Evolutionary conservation across 2,113 vertebrate species (phyloP).

Genomic region (Syngnathus floridae): DNA sequence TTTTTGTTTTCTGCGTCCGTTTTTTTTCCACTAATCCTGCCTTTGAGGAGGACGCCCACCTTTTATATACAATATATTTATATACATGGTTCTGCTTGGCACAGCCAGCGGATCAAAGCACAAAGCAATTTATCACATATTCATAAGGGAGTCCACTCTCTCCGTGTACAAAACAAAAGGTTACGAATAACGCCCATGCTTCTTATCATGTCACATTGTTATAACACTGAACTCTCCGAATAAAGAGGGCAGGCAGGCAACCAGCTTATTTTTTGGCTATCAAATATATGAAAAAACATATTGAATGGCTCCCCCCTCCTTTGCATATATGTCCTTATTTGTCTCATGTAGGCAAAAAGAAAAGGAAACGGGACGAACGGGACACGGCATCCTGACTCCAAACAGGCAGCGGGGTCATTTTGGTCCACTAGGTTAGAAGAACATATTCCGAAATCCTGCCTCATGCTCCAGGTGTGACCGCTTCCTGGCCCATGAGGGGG

Average conservation of each 20-base stretch:
- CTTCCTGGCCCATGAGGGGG: slow-evolving; percentile 80
- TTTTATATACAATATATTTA: slow-evolving; percentile 2
- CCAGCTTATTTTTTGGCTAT: slow-evolving; percentile 7
- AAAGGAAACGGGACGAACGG: background rate
- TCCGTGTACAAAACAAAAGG: slow-evolving; percentile 10
- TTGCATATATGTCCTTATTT: background rate
- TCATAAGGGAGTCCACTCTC: background rate
- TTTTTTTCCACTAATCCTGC: slow-evolving; percentile 21
- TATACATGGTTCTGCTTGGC: slow-evolving; percentile 11
- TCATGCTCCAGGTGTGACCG: slow-evolving; percentile 92
- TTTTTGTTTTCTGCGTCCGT: slow-evolving; percentile 17
- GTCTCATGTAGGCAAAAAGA: background rate
- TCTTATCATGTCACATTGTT: slow-evolving; percentile 1
- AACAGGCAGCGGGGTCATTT: slow-evolving; percentile 33
- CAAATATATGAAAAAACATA: slow-evolving; percentile 5
- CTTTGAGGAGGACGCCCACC: slow-evolving; percentile 16
- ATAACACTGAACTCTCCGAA: slow-evolving; percentile 29
- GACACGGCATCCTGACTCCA: slow-evolving; percentile 29
- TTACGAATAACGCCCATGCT: background rate
- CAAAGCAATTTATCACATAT: slow-evolving; percentile 10
- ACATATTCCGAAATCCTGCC: slow-evolving; percentile 9
- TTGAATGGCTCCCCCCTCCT: background rate
- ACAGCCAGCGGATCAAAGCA: slow-evolving; percentile 32
- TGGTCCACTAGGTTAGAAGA: slow-evolving; percentile 34
- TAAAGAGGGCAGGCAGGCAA: slow-evolving; percentile 15